A percentile compares a stretch with the other conserved stretches of the same genome.
phyloP scores from a whole-genome alignment of 2,113 vertebrate species.

The Cyprinodon variegatus region DNA sequence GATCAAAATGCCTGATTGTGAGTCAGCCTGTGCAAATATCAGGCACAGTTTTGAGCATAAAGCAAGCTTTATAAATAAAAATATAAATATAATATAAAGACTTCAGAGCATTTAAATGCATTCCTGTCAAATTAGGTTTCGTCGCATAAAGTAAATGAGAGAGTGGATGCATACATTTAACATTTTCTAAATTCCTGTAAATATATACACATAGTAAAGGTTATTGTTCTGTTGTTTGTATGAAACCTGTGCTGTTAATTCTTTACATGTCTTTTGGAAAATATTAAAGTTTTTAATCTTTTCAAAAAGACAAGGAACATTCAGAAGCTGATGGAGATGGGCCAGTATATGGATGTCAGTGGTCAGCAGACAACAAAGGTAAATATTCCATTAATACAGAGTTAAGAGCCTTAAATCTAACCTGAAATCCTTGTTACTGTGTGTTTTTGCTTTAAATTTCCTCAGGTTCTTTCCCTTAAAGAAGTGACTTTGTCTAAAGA shows the following conservation, averaged over 20 bases:
- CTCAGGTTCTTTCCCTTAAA: slow-evolving; percentile 55
- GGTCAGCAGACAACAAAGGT: slow-evolving; percentile 78
- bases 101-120: no score
- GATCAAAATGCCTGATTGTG: background rate
- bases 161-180: no score
- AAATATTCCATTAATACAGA: background rate
- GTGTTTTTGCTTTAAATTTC: background rate
- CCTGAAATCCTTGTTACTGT: background rate
- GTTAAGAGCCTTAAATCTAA: background rate
- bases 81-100: no score
- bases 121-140: no score
- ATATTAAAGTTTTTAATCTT: slow-evolving; percentile 50
- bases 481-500: slow-evolving; percentile 64
- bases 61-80: no score
- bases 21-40: no score
- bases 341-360: slow-evolving; percentile 80
- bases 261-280: slow-evolving; percentile 27
- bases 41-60: no score
- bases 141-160: no score
- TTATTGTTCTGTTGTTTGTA: background rate
- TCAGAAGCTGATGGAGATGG: slow-evolving; percentile 69
- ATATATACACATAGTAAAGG: no score
- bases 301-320: slow-evolving; percentile 48
- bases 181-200: no score
- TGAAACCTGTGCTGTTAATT: background rate